Evolutionary conservation across 2,888 invertebrate species (phyloP), one percentile per base, ranked within the genome.

Genomic region (Antitype chi): DNA sequence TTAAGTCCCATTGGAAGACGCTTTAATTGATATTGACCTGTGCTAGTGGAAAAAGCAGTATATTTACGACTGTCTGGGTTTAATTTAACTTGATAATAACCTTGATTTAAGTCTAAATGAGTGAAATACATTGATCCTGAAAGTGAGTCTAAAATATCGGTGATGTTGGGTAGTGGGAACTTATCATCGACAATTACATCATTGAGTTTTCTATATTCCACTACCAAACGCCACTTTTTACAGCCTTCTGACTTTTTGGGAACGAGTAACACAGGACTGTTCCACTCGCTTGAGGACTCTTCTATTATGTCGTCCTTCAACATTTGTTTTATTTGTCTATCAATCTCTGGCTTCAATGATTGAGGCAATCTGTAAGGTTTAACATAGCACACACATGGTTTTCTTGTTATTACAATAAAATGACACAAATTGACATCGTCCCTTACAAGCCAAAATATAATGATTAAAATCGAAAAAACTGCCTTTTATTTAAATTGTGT

Each of bases 401-500:
- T 67, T 67, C 32, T 9, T 67, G 23, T 67, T 32, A 32, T 52
- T 3, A 32, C 23, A 66, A 25, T 25, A 11, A 49, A 66, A 49
- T 25, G 9, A 1, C 20, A 66, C 64, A 66, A 66, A 66, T 25
- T 66, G 64, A 49, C 47, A 47, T 66, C 47, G 47, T 66, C 64
- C 47, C 20, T 20, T 66, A 66, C 25, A 66, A 25, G 47, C 25
- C 20, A 66, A 20, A 49, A 66, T 20, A 66, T 66, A 49, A 66
- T 64, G 1, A 47, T 64, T 64, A 47, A 64, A 64, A 64, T 64
- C 64, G 47, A 25, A 64, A 47, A 66, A 66, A 64, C 47, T 66
- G 64, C 25, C 1, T 49, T 20, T 49, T 20, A 2, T 4, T 47
- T 0, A 25, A 25, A 25, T 25, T 47, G 25, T 64, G 63, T n/a